Base-by-base conservation (phyloP, 2,797 vertebrate genomes). In the Oreochromis mossambicus region DNA sequence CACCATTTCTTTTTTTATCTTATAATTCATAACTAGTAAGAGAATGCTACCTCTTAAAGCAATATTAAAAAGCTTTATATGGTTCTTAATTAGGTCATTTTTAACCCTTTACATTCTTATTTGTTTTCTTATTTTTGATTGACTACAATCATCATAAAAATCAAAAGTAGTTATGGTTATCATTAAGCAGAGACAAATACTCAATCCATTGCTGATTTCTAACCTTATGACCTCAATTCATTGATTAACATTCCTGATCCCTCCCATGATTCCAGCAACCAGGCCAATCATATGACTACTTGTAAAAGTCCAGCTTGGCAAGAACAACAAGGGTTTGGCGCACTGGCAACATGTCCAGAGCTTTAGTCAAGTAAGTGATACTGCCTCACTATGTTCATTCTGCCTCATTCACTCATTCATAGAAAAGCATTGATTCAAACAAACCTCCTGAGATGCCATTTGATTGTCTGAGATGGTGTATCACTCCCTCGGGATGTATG, bases 391-490 rank as follows among this genome's bases (percentile, higher is more conserved):
- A 26, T 38, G 52, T 32, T 80, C 2, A n/a, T n/a, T 63, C 58
- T 63, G 32, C 32, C 17, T 36, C 32, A 63, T 36, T 63, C 32
- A 36, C 32, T 36, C 58, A 46, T 73, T 48, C 83, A 43, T n/a
- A 32, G 13, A 24, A 79, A 78, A 8, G 1, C 8, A 80, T 4
- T 10, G 68, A 83, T 79, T 24, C 48, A 29, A 89, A 92, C 94
- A 70, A 87, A 96, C 96, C 96, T 96, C 90, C 38, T 89, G 88
- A 6, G 51, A 21, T 14, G 94, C 94, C 96, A 96, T 96, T 89
- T 76, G 66, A 83, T 41, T 63, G 38, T 63, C 21, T 86, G 36
- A 82, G 78, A 86, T 2, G 51, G 2, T 82, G 50, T 87, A 10
- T 91, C 80, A 26, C 86, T 83, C 77, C 86, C 70, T 91, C 48